Conservation (phyloP, 2,113 vertebrate genomes). For the Lampris incognitus region DNA sequence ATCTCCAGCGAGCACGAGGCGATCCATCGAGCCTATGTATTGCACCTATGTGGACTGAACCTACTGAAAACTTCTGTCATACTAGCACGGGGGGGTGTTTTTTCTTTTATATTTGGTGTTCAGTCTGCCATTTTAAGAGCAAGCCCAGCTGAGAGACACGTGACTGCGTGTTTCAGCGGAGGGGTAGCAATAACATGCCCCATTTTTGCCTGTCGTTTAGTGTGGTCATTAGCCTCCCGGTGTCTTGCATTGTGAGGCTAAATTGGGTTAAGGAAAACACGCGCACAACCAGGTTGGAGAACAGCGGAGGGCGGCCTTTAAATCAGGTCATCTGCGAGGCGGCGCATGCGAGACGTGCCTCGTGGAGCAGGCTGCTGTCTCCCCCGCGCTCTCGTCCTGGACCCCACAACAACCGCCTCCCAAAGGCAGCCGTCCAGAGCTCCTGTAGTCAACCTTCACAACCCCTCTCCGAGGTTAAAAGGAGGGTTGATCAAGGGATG, state of each 20-base stretch:
- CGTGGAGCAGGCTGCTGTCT: slow-evolving; percentile 51
- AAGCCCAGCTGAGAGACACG: slow-evolving; percentile 21
- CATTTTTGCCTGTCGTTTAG: slow-evolving; percentile 52
- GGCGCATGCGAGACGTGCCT: slow-evolving; percentile 52
- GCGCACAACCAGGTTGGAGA: slow-evolving; percentile 65
- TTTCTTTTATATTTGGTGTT: background rate
- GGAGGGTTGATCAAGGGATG: slow-evolving; percentile 67
- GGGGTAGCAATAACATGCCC: slow-evolving; percentile 43
- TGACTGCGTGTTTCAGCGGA: slow-evolving; percentile 19
- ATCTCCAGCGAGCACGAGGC: too few species aligned
- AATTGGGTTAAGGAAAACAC: slow-evolving; percentile 74
- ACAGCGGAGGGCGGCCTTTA: slow-evolving; percentile 65
- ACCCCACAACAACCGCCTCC: slow-evolving; percentile 69
- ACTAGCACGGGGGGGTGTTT: too few species aligned
- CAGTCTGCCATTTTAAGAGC: background rate
- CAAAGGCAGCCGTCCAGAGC: slow-evolving; percentile 66
- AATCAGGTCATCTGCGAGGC: slow-evolving; percentile 75
- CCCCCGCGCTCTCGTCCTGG: slow-evolving; percentile 42
- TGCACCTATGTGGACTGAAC: too few species aligned
- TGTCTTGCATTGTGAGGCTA: slow-evolving; percentile 65
- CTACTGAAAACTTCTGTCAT: too few species aligned
- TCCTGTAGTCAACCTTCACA: slow-evolving; percentile 62
- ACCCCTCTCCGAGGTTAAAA: slow-evolving; percentile 69
- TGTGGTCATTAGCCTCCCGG: slow-evolving; percentile 67
- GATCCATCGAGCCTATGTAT: too few species aligned